These are phyloP conservation scores for Delichon dasypus DNA, from an alignment of 2,797 vertebrate genomes.

Conservation along the genomic window DNA sequence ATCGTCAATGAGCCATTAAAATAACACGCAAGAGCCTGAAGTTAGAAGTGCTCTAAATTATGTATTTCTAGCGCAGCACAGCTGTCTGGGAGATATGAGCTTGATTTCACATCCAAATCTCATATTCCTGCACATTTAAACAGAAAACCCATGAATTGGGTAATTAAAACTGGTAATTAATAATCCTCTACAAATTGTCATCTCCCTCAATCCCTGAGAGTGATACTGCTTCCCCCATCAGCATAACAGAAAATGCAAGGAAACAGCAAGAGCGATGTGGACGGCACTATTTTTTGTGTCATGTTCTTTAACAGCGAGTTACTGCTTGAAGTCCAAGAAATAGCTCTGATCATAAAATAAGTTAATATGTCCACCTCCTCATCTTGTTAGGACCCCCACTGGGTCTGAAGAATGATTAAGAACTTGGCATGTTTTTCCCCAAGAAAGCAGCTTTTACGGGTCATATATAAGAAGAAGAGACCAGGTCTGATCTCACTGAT, in stretches of 20 bases:
- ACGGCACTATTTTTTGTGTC: not conserved
- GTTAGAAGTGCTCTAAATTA: constrained; percentile 38
- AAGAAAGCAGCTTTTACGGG: not conserved
- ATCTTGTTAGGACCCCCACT: not conserved
- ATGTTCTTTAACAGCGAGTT: not conserved
- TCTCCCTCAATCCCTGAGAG: not conserved
- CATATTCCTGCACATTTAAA: constrained; percentile 37
- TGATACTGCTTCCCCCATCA: not conserved
- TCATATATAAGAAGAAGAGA: not conserved
- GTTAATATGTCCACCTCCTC: accelerated
- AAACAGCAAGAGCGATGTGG: not conserved
- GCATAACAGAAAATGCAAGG: not conserved
- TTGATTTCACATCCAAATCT: constrained; percentile 29
- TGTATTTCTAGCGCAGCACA: constrained; percentile 12
- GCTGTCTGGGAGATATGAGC: not conserved
- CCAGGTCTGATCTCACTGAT: not conserved
- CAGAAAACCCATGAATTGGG: constrained; percentile 19
- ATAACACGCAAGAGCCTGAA: not conserved
- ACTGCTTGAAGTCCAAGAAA: not conserved
- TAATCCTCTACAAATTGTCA: not conserved
- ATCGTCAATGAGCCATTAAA: constrained; percentile 24
- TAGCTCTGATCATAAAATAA: not conserved
- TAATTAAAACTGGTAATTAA: constrained; percentile 31
- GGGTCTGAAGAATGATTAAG: not conserved
- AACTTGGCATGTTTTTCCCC: not conserved